phyloP scores from a whole-genome alignment of 2,797 vertebrate species.

The Lagorchestes hirsutus region DNA sequence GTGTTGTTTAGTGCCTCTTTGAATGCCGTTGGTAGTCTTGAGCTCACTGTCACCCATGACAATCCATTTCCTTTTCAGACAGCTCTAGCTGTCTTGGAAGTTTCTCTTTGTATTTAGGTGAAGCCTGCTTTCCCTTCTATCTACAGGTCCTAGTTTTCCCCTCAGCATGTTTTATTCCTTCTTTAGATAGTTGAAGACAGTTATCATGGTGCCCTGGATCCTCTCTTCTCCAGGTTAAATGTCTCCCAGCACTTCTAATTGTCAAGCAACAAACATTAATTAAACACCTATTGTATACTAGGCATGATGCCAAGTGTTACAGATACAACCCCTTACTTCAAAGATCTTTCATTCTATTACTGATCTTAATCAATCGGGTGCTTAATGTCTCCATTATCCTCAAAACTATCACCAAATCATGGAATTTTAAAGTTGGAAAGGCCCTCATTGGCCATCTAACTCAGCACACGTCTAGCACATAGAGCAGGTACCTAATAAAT shows the following conservation, averaged over 20 bases:
- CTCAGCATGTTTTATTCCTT: not conserved
- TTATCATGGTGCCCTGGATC: not conserved
- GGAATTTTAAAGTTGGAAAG: not conserved
- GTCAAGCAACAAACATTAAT: not conserved
- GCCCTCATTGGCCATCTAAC: not conserved
- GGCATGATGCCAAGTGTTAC: not conserved
- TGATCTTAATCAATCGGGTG: not conserved
- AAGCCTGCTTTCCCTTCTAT: not conserved
- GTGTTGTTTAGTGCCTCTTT: not conserved
- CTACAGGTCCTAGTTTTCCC: not conserved
- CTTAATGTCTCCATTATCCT: not conserved
- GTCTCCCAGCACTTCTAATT: not conserved
- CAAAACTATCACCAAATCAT: not conserved
- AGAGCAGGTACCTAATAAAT: not conserved
- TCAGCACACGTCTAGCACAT: not conserved
- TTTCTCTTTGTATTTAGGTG: not conserved
- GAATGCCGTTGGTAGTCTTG: not conserved
- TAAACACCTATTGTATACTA: not conserved
- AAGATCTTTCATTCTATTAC: not conserved
- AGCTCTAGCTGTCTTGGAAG: not conserved
- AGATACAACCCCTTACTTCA: not conserved
- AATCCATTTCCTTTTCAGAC: not conserved
- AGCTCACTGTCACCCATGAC: not conserved
- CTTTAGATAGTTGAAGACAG: not conserved
- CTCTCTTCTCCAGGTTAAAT: not conserved